Percentiles rank a stretch among this genome's conserved stretches.
phyloP scores from a whole-genome alignment of 64 coral and sea anemone genomes.

The Actinia equina region DNA sequence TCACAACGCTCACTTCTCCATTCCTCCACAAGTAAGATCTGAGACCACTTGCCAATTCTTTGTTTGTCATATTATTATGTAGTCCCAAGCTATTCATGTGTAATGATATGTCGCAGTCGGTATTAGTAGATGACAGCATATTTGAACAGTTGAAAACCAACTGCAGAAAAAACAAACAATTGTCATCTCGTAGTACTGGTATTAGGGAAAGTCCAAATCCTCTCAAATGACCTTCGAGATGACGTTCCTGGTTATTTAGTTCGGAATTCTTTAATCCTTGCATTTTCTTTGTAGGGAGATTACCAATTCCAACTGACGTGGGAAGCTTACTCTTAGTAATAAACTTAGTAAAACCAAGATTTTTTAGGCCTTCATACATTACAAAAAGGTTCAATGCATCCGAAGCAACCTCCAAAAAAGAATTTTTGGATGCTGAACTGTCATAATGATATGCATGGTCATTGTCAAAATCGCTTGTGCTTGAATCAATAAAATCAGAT shows the following conservation, averaged over 20 bases:
- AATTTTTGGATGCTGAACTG: neutral
- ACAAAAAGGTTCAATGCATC: conserved; percentile 40
- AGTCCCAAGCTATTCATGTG: conserved; percentile 36
- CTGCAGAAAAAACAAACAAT: conserved; percentile 44
- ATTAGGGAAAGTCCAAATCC: conserved; percentile 21
- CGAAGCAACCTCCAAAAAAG: conserved; percentile 4
- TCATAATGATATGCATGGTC: neutral
- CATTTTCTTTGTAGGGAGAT: conserved; percentile 14
- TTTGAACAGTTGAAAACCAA: conserved; percentile 28
- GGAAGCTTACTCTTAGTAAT: conserved; percentile 33
- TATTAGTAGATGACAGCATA: neutral
- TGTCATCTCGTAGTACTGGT: conserved; percentile 23
- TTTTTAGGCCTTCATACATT: conserved; percentile 17
- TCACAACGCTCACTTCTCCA: conserved; percentile 27
- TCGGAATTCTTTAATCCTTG: neutral
- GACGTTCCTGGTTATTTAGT: neutral
- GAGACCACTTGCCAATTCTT: conserved; percentile 12
- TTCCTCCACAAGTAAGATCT: conserved; percentile 17
- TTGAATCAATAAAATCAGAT: neutral
- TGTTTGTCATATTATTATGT: neutral
- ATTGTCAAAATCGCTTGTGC: neutral
- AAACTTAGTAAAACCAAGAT: conserved; percentile 2
- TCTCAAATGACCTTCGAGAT: conserved; percentile 24
- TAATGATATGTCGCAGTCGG: neutral
- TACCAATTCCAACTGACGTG: conserved; percentile 30